Percentiles rank a stretch among this genome's conserved stretches.
Evolutionary conservation across 2,113 vertebrate genomes (phyloP).

Genomic region (Tursiops truncatus): DNA sequence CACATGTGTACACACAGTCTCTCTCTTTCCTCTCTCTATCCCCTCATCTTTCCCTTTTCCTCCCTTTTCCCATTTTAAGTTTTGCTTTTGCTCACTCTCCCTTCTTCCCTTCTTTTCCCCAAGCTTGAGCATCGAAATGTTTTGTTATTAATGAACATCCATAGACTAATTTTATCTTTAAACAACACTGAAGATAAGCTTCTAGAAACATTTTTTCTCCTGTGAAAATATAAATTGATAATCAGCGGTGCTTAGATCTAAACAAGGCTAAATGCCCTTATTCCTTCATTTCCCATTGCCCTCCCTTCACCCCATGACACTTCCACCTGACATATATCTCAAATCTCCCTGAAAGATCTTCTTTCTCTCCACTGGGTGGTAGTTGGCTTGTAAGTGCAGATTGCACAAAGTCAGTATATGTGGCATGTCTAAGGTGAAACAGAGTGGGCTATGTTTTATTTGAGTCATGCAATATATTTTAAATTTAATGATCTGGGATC

Average conservation of each 20-base stretch:
- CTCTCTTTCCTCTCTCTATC: not conserved
- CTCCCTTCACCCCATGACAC: not conserved
- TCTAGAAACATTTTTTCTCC: not conserved
- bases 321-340: slow-evolving; percentile 21
- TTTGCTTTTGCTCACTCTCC: not conserved
- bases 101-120: not conserved
- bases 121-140: slow-evolving; percentile 23
- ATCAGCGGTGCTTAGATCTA: slow-evolving; percentile 1
- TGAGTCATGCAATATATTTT: slow-evolving; percentile 21
- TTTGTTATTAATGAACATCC: slow-evolving; percentile 29
- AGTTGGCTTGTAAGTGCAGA: slow-evolving; percentile 57
- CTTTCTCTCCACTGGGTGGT: slow-evolving; percentile 75
- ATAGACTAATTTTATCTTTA: not conserved
- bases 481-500: slow-evolving; percentile 35
- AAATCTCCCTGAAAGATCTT: slow-evolving; percentile 59
- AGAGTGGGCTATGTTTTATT: not conserved
- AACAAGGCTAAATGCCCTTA: slow-evolving; percentile 18
- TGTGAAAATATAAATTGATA: slow-evolving; percentile 44
- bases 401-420: slow-evolving; percentile 3
- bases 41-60: not conserved
- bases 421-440: slow-evolving; percentile 33
- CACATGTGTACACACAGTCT: not conserved
- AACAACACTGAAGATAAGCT: slow-evolving; percentile 40
- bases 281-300: not conserved
- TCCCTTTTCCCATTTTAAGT: slow-evolving; percentile 8